phyloP scores from a whole-genome alignment of 2,888 invertebrate genomes.

The Criorhina ranunculi region DNA sequence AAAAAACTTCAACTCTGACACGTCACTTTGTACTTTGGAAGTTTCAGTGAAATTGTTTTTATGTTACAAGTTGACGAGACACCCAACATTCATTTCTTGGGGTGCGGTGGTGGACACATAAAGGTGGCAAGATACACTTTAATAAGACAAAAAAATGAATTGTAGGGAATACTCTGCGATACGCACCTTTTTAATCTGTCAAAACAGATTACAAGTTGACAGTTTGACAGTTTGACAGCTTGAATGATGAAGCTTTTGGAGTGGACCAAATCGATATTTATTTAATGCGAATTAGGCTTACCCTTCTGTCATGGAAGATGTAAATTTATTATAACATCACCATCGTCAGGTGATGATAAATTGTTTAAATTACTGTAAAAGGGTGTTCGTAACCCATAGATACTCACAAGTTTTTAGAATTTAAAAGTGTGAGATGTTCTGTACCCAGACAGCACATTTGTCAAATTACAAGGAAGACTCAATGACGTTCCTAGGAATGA shows the following conservation, averaged over 20 bases:
- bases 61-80: background rate
- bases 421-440: too few species aligned
- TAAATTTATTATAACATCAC: background rate
- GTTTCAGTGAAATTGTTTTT: constrained; percentile 5
- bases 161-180: background rate
- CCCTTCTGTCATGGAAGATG: background rate
- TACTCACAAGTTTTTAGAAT: too few species aligned
- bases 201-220: constrained; percentile 13
- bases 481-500: too few species aligned
- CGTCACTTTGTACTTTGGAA: background rate
- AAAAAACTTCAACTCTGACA: background rate
- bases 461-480: too few species aligned
- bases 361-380: background rate
- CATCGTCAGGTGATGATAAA: background rate
- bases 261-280: constrained; percentile 23
- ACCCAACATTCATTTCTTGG: background rate
- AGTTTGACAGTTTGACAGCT: constrained; percentile 40
- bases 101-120: background rate
- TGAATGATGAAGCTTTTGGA: constrained; percentile 5
- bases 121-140: background rate
- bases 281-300: background rate
- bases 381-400: background rate
- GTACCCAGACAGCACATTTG: too few species aligned
- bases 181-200: constrained; percentile 20
- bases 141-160: background rate